Evolutionary conservation across 1,140 invertebrate genomes (phyloP).

Genomic region (Oedothorax gibbosus): DNA sequence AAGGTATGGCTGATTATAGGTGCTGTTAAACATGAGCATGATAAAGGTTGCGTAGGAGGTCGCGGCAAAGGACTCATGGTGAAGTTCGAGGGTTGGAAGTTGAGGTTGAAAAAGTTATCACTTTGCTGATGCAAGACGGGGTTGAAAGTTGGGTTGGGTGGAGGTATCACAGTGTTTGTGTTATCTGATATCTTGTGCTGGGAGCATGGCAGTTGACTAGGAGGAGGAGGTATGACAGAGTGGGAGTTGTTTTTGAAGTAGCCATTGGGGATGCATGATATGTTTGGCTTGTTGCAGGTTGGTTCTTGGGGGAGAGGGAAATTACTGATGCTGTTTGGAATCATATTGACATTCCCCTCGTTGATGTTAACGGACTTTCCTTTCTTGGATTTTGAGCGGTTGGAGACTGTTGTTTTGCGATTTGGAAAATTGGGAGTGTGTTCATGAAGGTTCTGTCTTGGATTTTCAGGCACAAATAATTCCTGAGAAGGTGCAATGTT

Average conservation of each 20-base stretch:
- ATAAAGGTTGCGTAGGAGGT: slow-evolving; percentile 62
- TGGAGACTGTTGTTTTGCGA: slow-evolving; percentile 40
- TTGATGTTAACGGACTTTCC: slow-evolving; percentile 2
- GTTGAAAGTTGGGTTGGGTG: slow-evolving; percentile 65
- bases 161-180: slow-evolving; percentile 23
- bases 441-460: slow-evolving; percentile 38
- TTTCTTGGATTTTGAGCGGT: slow-evolving; percentile 47
- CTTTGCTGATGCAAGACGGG: slow-evolving; percentile 67
- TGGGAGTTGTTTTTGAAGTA: slow-evolving; percentile 46
- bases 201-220: slow-evolving; percentile 31
- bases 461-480: slow-evolving; percentile 51
- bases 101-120: slow-evolving; percentile 68
- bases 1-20: slow-evolving; percentile 65
- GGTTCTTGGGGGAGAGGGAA: slow-evolving; percentile 15
- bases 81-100: slow-evolving; percentile 68
- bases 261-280: slow-evolving; percentile 41
- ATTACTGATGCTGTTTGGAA: slow-evolving; percentile 28
- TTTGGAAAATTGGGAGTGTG: slow-evolving; percentile 17
- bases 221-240: slow-evolving; percentile 37
- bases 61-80: slow-evolving; percentile 68
- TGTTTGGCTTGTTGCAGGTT: slow-evolving; percentile 25
- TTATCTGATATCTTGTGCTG: slow-evolving; percentile 49
- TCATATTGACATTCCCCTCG: slow-evolving; percentile 27
- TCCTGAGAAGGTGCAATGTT: slow-evolving; percentile 51
- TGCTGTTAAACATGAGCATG: slow-evolving; percentile 62